Evolutionary conservation across 92 coral and sea anemone species (phyloP).

Genomic region (Siderastrea radians): DNA sequence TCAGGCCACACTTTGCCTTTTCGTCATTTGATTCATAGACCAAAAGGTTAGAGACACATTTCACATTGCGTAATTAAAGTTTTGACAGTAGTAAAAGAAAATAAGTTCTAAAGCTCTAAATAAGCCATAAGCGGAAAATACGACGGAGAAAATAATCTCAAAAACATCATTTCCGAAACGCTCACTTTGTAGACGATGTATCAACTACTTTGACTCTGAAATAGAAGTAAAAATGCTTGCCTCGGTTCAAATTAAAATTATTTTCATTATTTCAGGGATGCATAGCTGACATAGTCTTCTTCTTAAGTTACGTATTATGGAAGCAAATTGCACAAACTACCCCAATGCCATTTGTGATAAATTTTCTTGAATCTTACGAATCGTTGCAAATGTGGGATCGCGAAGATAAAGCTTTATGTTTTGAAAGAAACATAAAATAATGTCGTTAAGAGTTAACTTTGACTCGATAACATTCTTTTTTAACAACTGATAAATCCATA

Average conservation of each 20-base stretch:
- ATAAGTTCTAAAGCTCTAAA: too few relatives aligned
- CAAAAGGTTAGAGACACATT: too few relatives aligned
- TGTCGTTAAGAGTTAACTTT: not conserved
- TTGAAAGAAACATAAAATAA: not conserved
- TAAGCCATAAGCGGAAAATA: too few relatives aligned
- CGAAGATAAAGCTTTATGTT: not conserved
- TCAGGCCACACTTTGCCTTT: too few relatives aligned
- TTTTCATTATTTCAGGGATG: not conserved
- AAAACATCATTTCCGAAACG: not conserved
- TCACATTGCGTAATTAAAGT: too few relatives aligned
- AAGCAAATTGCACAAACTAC: not conserved
- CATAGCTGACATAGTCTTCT: not conserved
- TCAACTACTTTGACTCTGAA: not conserved
- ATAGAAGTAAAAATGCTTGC: not conserved
- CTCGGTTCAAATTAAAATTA: not conserved
- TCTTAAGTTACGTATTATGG: not conserved
- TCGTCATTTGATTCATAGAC: too few relatives aligned
- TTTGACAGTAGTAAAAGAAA: too few relatives aligned
- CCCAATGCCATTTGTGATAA: not conserved
- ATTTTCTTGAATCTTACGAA: constrained; percentile 5
- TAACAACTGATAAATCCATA: too few relatives aligned
- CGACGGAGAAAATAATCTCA: not conserved
- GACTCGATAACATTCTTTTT: not conserved
- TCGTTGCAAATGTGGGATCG: constrained; percentile 3
- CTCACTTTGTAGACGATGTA: not conserved